These are phyloP conservation scores for Cydia pomonella DNA, from an alignment of 1,140 invertebrate genomes.

Conservation along the genomic window DNA sequence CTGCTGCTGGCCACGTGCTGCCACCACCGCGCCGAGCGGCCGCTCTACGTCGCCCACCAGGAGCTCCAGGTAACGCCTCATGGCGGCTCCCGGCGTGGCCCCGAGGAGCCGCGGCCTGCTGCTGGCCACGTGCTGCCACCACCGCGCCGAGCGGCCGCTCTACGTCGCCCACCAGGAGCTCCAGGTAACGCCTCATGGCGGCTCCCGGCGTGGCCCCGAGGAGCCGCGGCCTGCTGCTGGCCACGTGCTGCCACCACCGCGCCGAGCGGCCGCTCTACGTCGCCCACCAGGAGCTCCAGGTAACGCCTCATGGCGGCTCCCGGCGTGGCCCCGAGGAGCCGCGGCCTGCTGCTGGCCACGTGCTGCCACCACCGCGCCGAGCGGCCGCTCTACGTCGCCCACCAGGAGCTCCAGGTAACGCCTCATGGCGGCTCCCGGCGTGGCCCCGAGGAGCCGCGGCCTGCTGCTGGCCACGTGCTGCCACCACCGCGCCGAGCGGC, in stretches of 20 bases:
- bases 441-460: slow-evolving; percentile 78
- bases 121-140: slow-evolving; percentile 94
- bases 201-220: slow-evolving; percentile 55
- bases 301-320: no score
- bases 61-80: slow-evolving; percentile 80
- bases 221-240: slow-evolving; percentile 85
- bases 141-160: slow-evolving; percentile 87
- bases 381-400: slow-evolving; percentile 87
- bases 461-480: slow-evolving; percentile 92
- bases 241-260: slow-evolving; percentile 94
- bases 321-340: slow-evolving; percentile 59
- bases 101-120: slow-evolving; percentile 82
- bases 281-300: slow-evolving; percentile 84
- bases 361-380: slow-evolving; percentile 94
- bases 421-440: no score
- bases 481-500: slow-evolving; percentile 90
- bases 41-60: slow-evolving; percentile 86
- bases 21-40: slow-evolving; percentile 90
- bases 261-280: slow-evolving; percentile 87
- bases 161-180: slow-evolving; percentile 88
- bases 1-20: slow-evolving; percentile 92
- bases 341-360: slow-evolving; percentile 88
- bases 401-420: slow-evolving; percentile 80
- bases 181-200: no score
- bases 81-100: slow-evolving; percentile 53